Evolutionary conservation across 2,888 invertebrate genomes (phyloP).

Genomic region (Mesochorus sp.): DNA sequence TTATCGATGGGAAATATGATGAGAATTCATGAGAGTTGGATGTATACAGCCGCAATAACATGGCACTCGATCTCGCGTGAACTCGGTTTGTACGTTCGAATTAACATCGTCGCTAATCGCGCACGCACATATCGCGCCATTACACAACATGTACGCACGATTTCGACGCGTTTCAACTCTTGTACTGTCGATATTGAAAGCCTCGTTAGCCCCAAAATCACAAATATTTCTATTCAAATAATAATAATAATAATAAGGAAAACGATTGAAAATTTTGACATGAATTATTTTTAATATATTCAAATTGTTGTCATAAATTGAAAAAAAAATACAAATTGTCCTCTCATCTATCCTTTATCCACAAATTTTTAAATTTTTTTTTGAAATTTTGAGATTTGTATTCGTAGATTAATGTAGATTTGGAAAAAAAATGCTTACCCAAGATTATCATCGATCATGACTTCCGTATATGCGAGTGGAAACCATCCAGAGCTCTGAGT

Average conservation of each 20-base stretch:
- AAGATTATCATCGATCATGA: slow-evolving; percentile 86
- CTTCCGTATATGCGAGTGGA: slow-evolving; percentile 96
- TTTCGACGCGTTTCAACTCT: slow-evolving; percentile 18
- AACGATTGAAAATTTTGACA: too few relatives aligned
- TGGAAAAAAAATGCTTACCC: slow-evolving; percentile 82
- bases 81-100: slow-evolving; percentile 53
- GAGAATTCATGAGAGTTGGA: background rate
- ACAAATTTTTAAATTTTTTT: background rate
- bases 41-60: background rate
- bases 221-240: too few relatives aligned
- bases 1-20: background rate
- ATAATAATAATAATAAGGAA: too few relatives aligned
- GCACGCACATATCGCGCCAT: slow-evolving; percentile 44
- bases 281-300: too few relatives aligned
- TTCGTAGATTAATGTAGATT: background rate
- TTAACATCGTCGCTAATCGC: slow-evolving; percentile 62
- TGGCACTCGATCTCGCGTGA: slow-evolving; percentile 4
- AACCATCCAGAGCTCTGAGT: slow-evolving; percentile 98
- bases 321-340: too few relatives aligned
- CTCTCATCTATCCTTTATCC: slow-evolving; percentile 49
- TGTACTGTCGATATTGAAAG: slow-evolving; percentile 21
- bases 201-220: background rate
- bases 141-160: slow-evolving; percentile 8
- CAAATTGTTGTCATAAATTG: too few relatives aligned
- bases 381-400: too few relatives aligned